Evolutionary conservation across 2,888 invertebrate species (phyloP), one percentile per base, ranked within the genome.

Genomic region (Myopa testacea): DNA sequence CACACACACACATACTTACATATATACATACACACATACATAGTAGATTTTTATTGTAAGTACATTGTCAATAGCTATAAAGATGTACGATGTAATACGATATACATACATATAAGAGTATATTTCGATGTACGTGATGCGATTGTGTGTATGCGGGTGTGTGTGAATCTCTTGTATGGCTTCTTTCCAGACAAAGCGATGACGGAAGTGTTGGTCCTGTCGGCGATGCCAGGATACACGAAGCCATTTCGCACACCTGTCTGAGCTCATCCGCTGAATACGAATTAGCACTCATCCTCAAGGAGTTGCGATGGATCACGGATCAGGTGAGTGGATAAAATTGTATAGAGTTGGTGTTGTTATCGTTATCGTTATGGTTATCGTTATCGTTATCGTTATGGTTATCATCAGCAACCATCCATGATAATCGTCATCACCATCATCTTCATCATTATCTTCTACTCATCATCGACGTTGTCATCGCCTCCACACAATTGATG

Each of bases 221-320:
- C 40, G 84, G 85, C 76, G 89, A 89, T 80, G 92, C 93, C 83
- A 93, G 94, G 85, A 93, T 94, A 89, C 93, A 94, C 89, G 93
- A 93, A 88, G 92, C 93, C 84, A 91, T 93, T 83, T 93, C 94
- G 84, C 94, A 95, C 90, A 94, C 95, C 90, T 96, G 96, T 90
- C 93, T 96, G 87, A 95, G 96, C 90, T 89, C 89, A 78, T 89
- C 89, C 88, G 95, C 96, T 86, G 95, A 96, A 91, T 95, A 96
- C 90, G 98, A 98, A 92, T 93, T 98, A 90, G 94, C 96, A 85
- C 93, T 96, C 88, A 98, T 98, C 90, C 93, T 98, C 83, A 96
- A 96, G 91, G 98, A 98, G 91, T 92, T 96, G 88, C 93, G 95
- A 88, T 95, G 95, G 92, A 96, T 97, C 90, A 97, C 97, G 86